These are phyloP conservation scores for Pyralis farinalis DNA, from an alignment of 2,888 invertebrate species.

Conservation along the genomic window DNA sequence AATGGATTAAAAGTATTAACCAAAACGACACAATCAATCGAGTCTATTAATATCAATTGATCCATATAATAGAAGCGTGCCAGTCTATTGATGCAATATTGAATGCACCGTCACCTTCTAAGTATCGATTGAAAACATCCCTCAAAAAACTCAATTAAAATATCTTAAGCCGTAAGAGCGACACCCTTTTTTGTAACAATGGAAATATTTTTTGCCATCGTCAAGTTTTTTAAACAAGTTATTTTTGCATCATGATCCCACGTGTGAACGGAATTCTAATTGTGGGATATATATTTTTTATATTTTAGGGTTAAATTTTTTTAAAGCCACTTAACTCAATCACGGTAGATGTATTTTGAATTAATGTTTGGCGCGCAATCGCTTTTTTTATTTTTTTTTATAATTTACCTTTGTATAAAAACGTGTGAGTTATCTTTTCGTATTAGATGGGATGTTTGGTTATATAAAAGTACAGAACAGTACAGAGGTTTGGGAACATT, in stretches of 20 bases:
- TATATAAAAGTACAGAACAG: no score
- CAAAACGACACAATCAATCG: background rate
- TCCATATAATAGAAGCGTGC: conserved; percentile 12
- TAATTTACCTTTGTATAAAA: conserved; percentile 25
- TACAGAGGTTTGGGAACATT: no score
- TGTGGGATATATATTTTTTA: conserved; percentile 31
- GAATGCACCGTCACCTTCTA: conserved; percentile 17
- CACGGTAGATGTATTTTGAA: conserved; percentile 49
- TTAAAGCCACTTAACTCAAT: conserved; percentile 49
- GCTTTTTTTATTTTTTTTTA: conserved; percentile 30
- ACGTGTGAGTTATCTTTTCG: conserved; percentile 33
- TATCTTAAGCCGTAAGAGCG: conserved; percentile 10
- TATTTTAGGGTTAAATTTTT: conserved; percentile 30
- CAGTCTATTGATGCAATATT: conserved; percentile 13
- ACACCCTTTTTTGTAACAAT: background rate
- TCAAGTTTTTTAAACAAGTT: conserved; percentile 25
- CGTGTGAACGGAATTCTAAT: conserved; percentile 51
- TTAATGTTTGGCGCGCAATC: conserved; percentile 34
- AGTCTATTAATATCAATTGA: conserved; percentile 5
- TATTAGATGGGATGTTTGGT: no score
- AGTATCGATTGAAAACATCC: conserved; percentile 14
- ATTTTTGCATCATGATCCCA: conserved; percentile 34
- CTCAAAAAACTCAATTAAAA: conserved; percentile 10
- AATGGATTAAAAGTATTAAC: background rate
- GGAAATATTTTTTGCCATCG: conserved; percentile 18